These are phyloP conservation scores for Abscondita cerata DNA, from an alignment of 2,888 invertebrate genomes.

Conservation along the genomic window DNA sequence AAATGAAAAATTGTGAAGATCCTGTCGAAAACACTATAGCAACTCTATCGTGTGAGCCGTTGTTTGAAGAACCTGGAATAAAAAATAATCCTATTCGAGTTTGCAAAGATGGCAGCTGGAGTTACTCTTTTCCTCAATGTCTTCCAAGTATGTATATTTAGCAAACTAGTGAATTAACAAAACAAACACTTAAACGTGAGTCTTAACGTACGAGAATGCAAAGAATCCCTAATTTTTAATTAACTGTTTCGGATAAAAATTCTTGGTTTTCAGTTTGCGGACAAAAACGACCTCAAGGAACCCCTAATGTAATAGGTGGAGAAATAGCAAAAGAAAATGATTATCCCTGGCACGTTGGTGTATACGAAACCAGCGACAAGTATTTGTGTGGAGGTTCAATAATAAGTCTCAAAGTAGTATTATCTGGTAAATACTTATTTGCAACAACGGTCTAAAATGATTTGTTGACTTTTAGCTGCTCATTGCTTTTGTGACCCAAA, in stretches of 20 bases:
- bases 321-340: not conserved
- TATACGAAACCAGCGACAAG: constrained; percentile 38
- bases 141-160: constrained; percentile 19
- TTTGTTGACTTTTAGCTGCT: constrained; percentile 44
- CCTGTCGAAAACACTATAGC: constrained; percentile 43
- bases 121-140: constrained; percentile 16
- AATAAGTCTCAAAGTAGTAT: constrained; percentile 42
- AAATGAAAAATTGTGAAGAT: constrained; percentile 5
- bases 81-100: constrained; percentile 4
- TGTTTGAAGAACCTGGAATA: constrained; percentile 41
- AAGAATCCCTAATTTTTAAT: too few species aligned
- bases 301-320: constrained; percentile 15
- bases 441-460: not conserved
- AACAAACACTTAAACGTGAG: too few species aligned
- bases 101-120: constrained; percentile 27
- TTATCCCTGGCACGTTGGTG: constrained; percentile 50
- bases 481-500: constrained; percentile 48
- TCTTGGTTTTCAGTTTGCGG: constrained; percentile 55
- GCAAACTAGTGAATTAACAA: too few species aligned
- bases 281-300: constrained; percentile 43
- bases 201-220: too few species aligned
- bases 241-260: too few species aligned
- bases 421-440: constrained; percentile 46
- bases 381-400: constrained; percentile 51
- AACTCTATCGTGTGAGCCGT: constrained; percentile 42